phyloP scores from a whole-genome alignment of 2,113 vertebrate genomes.

The Cynoglossus semilaevis region DNA sequence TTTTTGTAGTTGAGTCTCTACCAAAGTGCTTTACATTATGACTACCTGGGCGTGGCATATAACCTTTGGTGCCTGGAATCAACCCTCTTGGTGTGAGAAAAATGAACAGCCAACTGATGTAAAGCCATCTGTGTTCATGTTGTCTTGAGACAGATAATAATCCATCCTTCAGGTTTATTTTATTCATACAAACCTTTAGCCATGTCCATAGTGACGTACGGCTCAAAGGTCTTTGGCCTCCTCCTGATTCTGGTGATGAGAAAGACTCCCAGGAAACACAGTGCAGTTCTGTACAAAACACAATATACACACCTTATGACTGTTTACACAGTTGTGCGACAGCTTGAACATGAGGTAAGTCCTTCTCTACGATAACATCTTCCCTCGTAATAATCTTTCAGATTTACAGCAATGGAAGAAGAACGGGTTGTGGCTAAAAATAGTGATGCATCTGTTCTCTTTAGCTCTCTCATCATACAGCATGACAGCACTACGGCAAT shows the following conservation, averaged over 20 bases:
- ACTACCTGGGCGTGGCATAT: neutral
- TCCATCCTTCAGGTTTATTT: too few relatives aligned
- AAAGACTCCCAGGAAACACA: slow-evolving; percentile 90
- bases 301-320: neutral
- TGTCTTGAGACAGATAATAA: too few relatives aligned
- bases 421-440: neutral
- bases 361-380: too few relatives aligned
- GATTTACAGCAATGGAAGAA: neutral
- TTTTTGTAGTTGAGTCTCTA: too few relatives aligned
- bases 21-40: too few relatives aligned
- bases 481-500: neutral
- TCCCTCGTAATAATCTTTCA: too few relatives aligned
- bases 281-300: slow-evolving; percentile 75
- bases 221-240: slow-evolving; percentile 86
- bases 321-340: neutral
- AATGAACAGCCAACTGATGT: too few relatives aligned
- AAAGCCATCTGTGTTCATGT: too few relatives aligned
- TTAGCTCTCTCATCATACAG: neutral
- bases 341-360: neutral
- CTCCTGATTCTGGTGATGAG: slow-evolving; percentile 89
- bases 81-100: too few relatives aligned
- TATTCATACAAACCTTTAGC: slow-evolving; percentile 85
- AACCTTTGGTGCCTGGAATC: neutral
- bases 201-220: slow-evolving; percentile 93
- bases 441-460: neutral